Conservation (phyloP, 2,888 invertebrate genomes). For the Dione juno region DNA sequence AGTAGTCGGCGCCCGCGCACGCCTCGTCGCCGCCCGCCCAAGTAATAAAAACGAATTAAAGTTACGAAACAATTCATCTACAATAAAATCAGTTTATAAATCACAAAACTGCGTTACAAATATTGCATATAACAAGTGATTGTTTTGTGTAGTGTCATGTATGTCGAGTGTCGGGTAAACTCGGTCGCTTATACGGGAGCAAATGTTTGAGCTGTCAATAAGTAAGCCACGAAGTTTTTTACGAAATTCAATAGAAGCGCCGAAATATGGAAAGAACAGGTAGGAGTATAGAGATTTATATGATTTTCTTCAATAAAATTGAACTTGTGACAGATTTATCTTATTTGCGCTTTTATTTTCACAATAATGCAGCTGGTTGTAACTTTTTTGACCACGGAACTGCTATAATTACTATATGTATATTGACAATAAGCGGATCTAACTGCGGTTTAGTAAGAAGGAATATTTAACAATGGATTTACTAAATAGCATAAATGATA, state of each 20-base stretch:
- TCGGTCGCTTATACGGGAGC: conserved; percentile 54
- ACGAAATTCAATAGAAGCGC: conserved; percentile 52
- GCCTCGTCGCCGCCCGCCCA: conserved; percentile 78
- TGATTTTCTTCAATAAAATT: conserved; percentile 21
- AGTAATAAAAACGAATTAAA: conserved; percentile 47
- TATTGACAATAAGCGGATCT: too few relatives aligned
- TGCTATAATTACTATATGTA: neutral
- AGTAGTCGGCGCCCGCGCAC: conserved; percentile 77
- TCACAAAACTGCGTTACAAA: conserved; percentile 8
- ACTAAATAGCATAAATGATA: too few relatives aligned
- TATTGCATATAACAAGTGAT: conserved; percentile 27
- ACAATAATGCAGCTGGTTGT: neutral
- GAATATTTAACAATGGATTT: too few relatives aligned
- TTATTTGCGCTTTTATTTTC: conserved; percentile 2
- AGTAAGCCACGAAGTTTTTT: conserved; percentile 58
- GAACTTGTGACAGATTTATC: conserved; percentile 14
- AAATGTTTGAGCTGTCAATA: conserved; percentile 74
- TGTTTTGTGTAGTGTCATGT: conserved; percentile 50
- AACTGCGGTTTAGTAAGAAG: too few relatives aligned
- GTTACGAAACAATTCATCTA: conserved; percentile 15
- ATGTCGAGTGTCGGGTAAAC: conserved; percentile 55
- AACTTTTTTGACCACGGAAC: neutral
- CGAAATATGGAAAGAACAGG: conserved; percentile 50
- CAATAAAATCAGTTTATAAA: neutral
- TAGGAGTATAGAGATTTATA: conserved; percentile 48